Evolutionary conservation across 2,888 invertebrate genomes (phyloP).

Genomic region (Athalia cordata): DNA sequence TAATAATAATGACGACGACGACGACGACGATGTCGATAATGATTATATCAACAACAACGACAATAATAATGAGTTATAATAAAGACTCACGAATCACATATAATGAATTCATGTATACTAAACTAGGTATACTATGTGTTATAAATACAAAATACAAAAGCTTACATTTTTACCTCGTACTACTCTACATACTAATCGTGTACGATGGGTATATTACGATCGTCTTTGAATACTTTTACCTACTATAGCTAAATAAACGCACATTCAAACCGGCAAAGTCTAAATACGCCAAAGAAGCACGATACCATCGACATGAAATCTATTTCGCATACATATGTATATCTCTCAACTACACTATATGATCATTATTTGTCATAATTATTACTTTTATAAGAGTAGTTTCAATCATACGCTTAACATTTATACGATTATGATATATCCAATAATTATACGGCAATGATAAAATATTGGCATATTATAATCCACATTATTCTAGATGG

Average conservation of each 20-base stretch:
- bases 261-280: no score
- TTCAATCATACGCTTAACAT: constrained; percentile 6
- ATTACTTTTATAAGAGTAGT: constrained; percentile 28
- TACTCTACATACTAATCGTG: no score
- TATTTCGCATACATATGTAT: neutral
- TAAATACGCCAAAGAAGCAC: no score
- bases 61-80: neutral
- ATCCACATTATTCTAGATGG: constrained; percentile 25
- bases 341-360: neutral
- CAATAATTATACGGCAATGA: constrained; percentile 9
- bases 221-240: no score
- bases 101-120: neutral
- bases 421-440: constrained; percentile 13
- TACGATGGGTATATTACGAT: no score
- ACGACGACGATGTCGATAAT: neutral
- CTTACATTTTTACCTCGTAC: no score
- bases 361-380: neutral
- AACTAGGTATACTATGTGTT: no score
- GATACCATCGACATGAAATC: neutral
- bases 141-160: no score
- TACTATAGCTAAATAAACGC: no score
- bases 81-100: neutral
- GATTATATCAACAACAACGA: neutral
- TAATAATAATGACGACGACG: constrained; percentile 13
- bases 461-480: neutral